A percentile compares a stretch with the other conserved stretches of the same genome.
These are phyloP conservation scores for Phymorhynchus buccinoides DNA, from an alignment of 1,140 invertebrate genomes.

Conservation along the genomic window DNA sequence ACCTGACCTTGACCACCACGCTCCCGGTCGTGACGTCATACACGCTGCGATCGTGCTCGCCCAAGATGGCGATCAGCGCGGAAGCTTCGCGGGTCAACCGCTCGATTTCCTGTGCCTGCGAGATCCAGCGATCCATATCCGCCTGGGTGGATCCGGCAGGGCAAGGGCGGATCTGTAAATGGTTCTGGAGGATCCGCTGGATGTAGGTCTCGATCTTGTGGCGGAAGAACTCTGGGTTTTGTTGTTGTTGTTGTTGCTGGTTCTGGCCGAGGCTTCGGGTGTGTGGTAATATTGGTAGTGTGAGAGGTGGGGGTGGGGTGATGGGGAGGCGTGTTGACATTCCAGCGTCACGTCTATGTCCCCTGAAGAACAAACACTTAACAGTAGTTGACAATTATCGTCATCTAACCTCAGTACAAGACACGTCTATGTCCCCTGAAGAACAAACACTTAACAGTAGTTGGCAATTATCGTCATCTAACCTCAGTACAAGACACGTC, in stretches of 20 bases:
- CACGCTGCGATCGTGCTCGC: constrained; percentile 48
- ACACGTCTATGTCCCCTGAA: constrained; percentile 45
- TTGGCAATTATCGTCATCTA: too few relatives aligned
- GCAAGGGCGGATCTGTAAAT: constrained; percentile 44
- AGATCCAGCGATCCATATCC: constrained; percentile 41
- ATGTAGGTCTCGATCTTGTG: constrained; percentile 48
- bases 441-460: too few relatives aligned
- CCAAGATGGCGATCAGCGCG: constrained; percentile 37
- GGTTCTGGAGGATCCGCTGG: constrained; percentile 45
- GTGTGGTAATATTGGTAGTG: not conserved
- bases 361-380: too few relatives aligned
- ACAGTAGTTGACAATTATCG: too few relatives aligned
- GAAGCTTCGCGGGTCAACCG: constrained; percentile 40
- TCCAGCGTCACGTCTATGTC: constrained; percentile 41
- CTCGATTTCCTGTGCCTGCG: constrained; percentile 23
- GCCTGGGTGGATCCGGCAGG: constrained; percentile 30
- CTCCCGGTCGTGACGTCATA: constrained; percentile 49
- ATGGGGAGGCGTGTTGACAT: constrained; percentile 8
- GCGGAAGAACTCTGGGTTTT: constrained; percentile 31
- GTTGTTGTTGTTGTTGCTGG: not conserved
- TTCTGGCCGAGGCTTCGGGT: too few relatives aligned
- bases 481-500: too few relatives aligned
- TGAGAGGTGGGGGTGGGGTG: not conserved
- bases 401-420: too few relatives aligned
- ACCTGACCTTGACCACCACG: constrained; percentile 46